phyloP scores from a whole-genome alignment of 1,140 invertebrate species.

The Rhopalosiphum padi region DNA sequence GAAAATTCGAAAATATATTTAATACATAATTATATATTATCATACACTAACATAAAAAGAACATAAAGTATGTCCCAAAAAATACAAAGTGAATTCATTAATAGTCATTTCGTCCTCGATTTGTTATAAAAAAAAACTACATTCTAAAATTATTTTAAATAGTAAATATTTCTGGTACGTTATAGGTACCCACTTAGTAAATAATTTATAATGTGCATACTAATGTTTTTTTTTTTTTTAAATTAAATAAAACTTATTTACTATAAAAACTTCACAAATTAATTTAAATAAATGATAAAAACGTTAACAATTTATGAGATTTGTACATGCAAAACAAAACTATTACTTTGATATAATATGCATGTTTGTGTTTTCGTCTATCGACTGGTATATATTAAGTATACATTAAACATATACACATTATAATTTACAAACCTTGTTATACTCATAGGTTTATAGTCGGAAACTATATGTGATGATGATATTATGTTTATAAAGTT shows the following conservation, averaged over 20 bases:
- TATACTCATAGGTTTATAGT: not conserved
- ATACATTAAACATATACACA: not conserved
- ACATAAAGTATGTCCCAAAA: not conserved
- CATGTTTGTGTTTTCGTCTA: not conserved
- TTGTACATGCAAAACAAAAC: not conserved
- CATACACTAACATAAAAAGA: not conserved
- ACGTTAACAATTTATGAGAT: not conserved
- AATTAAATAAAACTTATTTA: not conserved
- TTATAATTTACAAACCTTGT: not conserved
- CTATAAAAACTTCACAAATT: not conserved
- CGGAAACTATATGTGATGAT: not conserved
- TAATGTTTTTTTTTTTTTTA: not conserved
- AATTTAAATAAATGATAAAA: conserved; percentile 2
- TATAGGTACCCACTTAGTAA: not conserved
- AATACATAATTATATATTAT: not conserved
- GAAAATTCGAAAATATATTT: not conserved
- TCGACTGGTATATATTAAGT: not conserved
- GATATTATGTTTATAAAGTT: not conserved
- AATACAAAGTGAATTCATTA: not conserved
- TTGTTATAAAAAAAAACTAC: not conserved
- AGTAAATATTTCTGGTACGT: not conserved
- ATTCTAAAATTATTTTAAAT: not conserved
- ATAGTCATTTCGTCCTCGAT: not conserved
- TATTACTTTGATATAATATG: not conserved
- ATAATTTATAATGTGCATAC: not conserved